phyloP scores from a whole-genome alignment of 2,888 invertebrate genomes.

The Drosophila mayaguana region DNA sequence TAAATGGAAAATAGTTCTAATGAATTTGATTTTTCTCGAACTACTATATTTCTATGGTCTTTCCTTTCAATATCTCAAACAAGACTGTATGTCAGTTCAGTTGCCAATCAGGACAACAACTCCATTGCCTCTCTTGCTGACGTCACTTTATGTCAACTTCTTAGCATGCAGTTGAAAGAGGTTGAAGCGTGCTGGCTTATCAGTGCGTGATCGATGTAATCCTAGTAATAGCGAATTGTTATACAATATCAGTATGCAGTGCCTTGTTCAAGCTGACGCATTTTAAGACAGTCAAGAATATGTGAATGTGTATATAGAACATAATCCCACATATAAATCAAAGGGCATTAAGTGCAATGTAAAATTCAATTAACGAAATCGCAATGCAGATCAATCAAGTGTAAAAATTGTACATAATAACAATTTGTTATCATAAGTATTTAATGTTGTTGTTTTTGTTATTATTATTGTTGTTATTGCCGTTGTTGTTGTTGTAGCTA shows the following conservation, averaged over 20 bases:
- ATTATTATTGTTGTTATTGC: constrained; percentile 2
- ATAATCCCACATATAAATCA: constrained; percentile 52
- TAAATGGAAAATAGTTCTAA: neutral
- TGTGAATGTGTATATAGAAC: constrained; percentile 8
- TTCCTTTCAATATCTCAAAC: neutral
- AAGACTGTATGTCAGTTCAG: neutral
- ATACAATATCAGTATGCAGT: constrained; percentile 41
- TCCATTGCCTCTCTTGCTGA: constrained; percentile 11
- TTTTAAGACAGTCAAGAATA: constrained; percentile 18
- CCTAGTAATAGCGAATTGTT: constrained; percentile 38
- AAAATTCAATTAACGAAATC: constrained; percentile 45
- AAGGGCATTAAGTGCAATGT: constrained; percentile 55
- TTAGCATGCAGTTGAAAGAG: constrained; percentile 36
- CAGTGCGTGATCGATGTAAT: constrained; percentile 44
- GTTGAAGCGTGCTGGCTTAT: constrained; percentile 46
- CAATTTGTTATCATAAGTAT: constrained; percentile 49
- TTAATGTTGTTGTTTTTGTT: constrained; percentile 12
- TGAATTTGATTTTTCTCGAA: neutral
- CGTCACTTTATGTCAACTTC: constrained; percentile 22
- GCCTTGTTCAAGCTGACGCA: constrained; percentile 45
- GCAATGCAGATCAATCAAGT: constrained; percentile 46
- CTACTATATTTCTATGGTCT: neutral
- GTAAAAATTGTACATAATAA: constrained; percentile 28
- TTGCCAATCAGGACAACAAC: neutral
- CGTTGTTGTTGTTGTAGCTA: constrained; percentile 14